A percentile compares a stretch with the other conserved stretches of the same genome.
Conservation (phyloP, 2,113 vertebrate species). For the Gallinago media region DNA sequence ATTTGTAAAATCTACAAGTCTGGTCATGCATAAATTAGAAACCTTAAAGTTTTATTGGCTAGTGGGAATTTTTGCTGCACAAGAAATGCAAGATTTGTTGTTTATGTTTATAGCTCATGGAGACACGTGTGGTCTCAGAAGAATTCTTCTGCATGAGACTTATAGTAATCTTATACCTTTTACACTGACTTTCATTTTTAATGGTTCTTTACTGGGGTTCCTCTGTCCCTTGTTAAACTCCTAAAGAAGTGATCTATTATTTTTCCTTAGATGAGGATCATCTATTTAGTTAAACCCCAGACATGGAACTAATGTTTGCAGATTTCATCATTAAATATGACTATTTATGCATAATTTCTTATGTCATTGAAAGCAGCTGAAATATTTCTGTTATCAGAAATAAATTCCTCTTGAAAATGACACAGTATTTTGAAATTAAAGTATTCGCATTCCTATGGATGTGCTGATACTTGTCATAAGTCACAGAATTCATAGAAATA, state of each 20-base stretch:
- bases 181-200: not conserved
- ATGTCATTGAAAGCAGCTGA: not conserved
- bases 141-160: not conserved
- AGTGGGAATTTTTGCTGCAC: not conserved
- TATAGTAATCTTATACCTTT: not conserved
- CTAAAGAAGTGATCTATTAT: not conserved
- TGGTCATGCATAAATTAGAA: not conserved
- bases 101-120: not conserved
- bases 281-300: not conserved
- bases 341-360: not conserved
- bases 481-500: not conserved
- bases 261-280: not conserved
- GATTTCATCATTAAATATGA: not conserved
- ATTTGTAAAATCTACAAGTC: not conserved
- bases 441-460: not conserved
- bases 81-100: not conserved
- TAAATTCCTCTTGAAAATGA: not conserved
- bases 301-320: not conserved
- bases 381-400: not conserved
- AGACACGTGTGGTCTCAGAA: not conserved
- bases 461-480: not conserved
- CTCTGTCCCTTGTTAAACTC: not conserved
- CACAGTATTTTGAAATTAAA: not conserved
- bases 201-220: not conserved
- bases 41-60: not conserved